phyloP scores from a whole-genome alignment of 2,797 vertebrate genomes.

The Lagodon rhomboides region DNA sequence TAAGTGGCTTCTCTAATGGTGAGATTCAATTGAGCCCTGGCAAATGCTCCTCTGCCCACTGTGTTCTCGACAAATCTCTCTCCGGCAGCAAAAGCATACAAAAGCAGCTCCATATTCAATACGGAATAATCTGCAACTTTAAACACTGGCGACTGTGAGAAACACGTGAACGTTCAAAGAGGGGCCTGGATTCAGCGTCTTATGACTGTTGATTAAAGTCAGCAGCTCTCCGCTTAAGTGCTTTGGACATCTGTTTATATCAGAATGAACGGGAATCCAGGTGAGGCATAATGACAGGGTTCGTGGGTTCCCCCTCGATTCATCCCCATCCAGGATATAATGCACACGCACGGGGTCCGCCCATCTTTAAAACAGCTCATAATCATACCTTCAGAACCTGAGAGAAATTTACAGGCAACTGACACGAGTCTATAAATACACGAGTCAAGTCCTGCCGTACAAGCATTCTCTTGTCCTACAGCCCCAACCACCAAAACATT shows the following conservation, averaged over 20 bases:
- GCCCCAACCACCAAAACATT: constrained; percentile 57
- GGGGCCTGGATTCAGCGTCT: constrained; percentile 9
- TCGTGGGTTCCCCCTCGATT: constrained; percentile 43
- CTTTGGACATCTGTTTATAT: constrained; percentile 79
- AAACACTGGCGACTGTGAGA: constrained; percentile 7
- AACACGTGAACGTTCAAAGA: constrained; percentile 30
- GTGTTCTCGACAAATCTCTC: constrained; percentile 36
- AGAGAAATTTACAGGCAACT: constrained; percentile 71
- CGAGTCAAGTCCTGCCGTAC: constrained; percentile 71
- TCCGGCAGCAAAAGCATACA: constrained; percentile 27
- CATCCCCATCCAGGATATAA: constrained; percentile 62
- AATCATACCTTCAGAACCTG: constrained; percentile 75
- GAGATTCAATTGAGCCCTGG: constrained; percentile 68
- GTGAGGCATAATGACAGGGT: constrained; percentile 78
- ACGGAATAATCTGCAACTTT: constrained; percentile 21
- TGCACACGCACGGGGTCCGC: constrained; percentile 34
- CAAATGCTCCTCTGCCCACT: constrained; percentile 61
- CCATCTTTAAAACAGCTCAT: constrained; percentile 67
- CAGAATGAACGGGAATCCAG: constrained; percentile 71
- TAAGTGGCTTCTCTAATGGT: constrained; percentile 72
- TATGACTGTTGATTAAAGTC: constrained; percentile 42
- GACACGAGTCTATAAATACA: constrained; percentile 71
- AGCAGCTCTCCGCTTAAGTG: constrained; percentile 42
- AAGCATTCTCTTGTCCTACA: constrained; percentile 79
- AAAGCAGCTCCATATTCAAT: constrained; percentile 29